A percentile compares a stretch with the other conserved stretches of the same genome.
These are phyloP conservation scores for Agelastica alni DNA, from an alignment of 2,888 invertebrate genomes.

Conservation along the genomic window DNA sequence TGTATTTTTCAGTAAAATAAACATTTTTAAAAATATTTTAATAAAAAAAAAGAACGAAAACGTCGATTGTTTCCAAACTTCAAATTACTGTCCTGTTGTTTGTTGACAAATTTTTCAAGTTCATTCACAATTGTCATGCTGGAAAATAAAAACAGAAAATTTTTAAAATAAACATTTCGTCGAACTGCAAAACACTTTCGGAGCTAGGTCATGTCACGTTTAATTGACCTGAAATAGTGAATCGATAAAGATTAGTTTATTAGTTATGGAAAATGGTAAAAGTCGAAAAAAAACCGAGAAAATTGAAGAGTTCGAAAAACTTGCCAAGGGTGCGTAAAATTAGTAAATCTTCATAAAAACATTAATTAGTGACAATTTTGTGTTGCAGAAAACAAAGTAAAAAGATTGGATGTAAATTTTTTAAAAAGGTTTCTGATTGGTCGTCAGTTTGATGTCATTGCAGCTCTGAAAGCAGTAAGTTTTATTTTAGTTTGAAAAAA, in stretches of 20 bases:
- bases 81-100: neutral
- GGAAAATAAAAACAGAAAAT: constrained; percentile 9
- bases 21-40: too few relatives aligned
- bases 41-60: too few relatives aligned
- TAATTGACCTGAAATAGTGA: neutral
- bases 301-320: constrained; percentile 15
- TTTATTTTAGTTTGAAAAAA: too few relatives aligned
- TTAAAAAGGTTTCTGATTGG: constrained; percentile 30
- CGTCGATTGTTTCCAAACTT: too few relatives aligned
- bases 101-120: constrained; percentile 4
- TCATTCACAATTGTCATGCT: constrained; percentile 8
- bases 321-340: constrained; percentile 15
- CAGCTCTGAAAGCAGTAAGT: constrained; percentile 32
- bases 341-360: neutral
- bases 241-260: neutral
- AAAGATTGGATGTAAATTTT: constrained; percentile 27
- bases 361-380: too few relatives aligned
- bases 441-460: constrained; percentile 20
- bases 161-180: constrained; percentile 7
- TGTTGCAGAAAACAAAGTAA: constrained; percentile 29
- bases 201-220: constrained; percentile 1
- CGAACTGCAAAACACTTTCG: constrained; percentile 8
- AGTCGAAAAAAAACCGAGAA: neutral
- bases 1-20: too few relatives aligned
- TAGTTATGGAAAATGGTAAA: constrained; percentile 29